These are phyloP conservation scores for Himalopsyche tibetana DNA, from an alignment of 2,888 invertebrate genomes.

Conservation along the genomic window DNA sequence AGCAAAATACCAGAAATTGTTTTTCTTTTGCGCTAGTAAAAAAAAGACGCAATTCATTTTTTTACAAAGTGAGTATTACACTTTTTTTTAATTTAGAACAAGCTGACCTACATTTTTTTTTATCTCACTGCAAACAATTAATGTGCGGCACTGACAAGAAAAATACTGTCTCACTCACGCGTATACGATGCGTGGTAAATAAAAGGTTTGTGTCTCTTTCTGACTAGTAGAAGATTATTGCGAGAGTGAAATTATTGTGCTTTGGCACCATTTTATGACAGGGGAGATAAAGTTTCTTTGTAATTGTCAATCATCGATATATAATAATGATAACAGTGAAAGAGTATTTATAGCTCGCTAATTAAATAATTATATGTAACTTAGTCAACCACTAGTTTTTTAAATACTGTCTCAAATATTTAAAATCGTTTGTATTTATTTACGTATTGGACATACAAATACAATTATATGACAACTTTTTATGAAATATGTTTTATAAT, in stretches of 20 bases:
- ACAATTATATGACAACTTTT: too few relatives aligned
- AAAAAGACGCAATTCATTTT: conserved; percentile 32
- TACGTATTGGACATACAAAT: too few relatives aligned
- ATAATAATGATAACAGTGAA: too few relatives aligned
- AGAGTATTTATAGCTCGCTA: too few relatives aligned
- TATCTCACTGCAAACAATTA: conserved; percentile 28
- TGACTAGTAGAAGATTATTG: neutral
- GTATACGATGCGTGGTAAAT: neutral
- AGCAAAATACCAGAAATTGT: conserved; percentile 2
- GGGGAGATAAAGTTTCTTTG: neutral
- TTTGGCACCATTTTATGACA: conserved; percentile 25
- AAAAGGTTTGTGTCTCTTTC: neutral
- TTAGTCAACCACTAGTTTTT: too few relatives aligned
- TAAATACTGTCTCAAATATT: too few relatives aligned
- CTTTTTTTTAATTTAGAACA: conserved; percentile 33
- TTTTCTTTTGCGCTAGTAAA: neutral
- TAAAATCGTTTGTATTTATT: too few relatives aligned
- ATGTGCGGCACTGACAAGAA: neutral
- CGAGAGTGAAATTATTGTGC: conserved; percentile 22
- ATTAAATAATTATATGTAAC: too few relatives aligned
- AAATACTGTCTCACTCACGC: neutral
- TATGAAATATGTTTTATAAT: too few relatives aligned
- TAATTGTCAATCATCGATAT: too few relatives aligned
- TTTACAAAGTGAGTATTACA: conserved; percentile 21
- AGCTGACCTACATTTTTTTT: conserved; percentile 28